Evolutionary conservation across 2,113 vertebrate species (phyloP).

Genomic region (Daboia siamensis): DNA sequence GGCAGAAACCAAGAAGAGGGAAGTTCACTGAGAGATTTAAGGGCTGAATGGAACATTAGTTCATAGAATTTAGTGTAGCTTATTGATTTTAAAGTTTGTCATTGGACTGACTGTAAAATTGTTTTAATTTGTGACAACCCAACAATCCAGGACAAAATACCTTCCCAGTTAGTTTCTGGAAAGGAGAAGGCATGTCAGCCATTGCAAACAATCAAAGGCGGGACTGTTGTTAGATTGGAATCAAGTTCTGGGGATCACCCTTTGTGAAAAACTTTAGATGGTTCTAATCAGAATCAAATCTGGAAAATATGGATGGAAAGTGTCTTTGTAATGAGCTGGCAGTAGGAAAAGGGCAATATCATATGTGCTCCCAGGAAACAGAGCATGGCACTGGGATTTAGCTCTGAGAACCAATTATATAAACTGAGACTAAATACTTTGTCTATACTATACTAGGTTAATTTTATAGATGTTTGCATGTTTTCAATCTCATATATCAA

Average conservation of each 20-base stretch:
- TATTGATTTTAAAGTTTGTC: no score
- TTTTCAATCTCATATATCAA: not conserved
- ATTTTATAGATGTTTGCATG: not conserved
- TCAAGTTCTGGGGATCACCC: not conserved
- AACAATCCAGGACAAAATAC: not conserved
- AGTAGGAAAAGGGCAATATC: not conserved
- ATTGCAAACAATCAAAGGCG: not conserved
- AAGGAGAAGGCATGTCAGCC: not conserved
- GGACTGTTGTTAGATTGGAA: not conserved
- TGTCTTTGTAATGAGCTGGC: not conserved
- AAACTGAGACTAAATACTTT: not conserved
- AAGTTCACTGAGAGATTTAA: no score
- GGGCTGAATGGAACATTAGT: no score
- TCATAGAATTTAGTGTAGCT: no score
- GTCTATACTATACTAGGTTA: not conserved
- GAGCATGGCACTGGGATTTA: not conserved
- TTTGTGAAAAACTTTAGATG: not conserved
- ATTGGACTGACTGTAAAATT: no score
- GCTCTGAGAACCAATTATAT: not conserved
- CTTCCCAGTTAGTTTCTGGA: not conserved
- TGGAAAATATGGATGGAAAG: not conserved
- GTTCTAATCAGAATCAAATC: not conserved
- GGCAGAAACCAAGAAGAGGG: no score
- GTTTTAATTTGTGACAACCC: not conserved
- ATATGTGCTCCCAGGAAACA: not conserved